A percentile compares a stretch with the other conserved stretches of the same genome.
Conservation (phyloP, 2,797 vertebrate genomes). For the Cyclopterus lumpus region DNA sequence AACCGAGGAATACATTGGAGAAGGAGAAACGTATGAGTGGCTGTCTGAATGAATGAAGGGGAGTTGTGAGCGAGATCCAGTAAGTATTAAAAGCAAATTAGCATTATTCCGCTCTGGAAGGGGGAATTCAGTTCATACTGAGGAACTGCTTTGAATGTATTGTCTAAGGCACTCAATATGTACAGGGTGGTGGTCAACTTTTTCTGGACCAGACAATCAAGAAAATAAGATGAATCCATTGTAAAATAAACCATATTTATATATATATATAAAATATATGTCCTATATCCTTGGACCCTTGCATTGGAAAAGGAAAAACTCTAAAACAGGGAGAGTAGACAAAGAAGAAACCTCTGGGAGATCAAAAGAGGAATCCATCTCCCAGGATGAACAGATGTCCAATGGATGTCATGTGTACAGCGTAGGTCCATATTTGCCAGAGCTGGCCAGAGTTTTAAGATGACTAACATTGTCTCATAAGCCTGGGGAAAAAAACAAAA, state of each 20-base stretch:
- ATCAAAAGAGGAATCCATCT: neutral
- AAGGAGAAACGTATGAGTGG: constrained; percentile 33
- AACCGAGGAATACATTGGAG: constrained; percentile 51
- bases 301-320: too few species aligned
- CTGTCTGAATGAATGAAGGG: constrained; percentile 47
- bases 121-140: constrained; percentile 54
- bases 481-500: too few species aligned
- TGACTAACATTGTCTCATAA: neutral
- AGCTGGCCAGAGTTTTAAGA: neutral
- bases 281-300: too few species aligned
- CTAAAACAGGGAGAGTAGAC: neutral
- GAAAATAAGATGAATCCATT: neutral
- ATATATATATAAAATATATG: too few species aligned
- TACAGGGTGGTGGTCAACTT: constrained; percentile 2
- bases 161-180: constrained; percentile 5
- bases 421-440: neutral
- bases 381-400: too few species aligned
- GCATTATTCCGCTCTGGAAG: constrained; percentile 54
- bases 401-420: neutral
- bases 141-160: constrained; percentile 14
- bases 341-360: neutral
- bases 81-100: constrained; percentile 32
- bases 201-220: neutral
- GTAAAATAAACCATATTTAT: too few species aligned
- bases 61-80: constrained; percentile 48